Conservation (phyloP, 2,888 invertebrate species). For the Neoscelio sp. region DNA sequence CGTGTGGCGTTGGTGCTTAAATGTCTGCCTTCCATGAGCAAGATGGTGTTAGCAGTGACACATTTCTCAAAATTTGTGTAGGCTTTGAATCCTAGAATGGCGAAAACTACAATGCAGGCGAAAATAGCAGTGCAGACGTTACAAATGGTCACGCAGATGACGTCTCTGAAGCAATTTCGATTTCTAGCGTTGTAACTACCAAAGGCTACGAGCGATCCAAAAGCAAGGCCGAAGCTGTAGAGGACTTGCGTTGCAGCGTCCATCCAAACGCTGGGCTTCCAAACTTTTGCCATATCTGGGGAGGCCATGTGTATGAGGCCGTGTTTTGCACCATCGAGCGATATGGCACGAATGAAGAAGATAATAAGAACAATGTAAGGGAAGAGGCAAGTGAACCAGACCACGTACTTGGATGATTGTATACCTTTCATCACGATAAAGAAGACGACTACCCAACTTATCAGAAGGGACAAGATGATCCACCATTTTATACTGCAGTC, state of each 20-base stretch:
- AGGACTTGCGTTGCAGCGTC: slow-evolving; percentile 46
- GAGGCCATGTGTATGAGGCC: slow-evolving; percentile 95
- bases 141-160: slow-evolving; percentile 16
- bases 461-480: slow-evolving; percentile 93
- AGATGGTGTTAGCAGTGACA: background rate
- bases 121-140: slow-evolving; percentile 26
- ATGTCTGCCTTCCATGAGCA: background rate
- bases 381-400: slow-evolving; percentile 97
- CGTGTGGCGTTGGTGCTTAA: background rate
- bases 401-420: slow-evolving; percentile 94
- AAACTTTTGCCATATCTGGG: slow-evolving; percentile 86
- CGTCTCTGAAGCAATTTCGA: slow-evolving; percentile 28
- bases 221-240: slow-evolving; percentile 37
- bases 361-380: slow-evolving; percentile 97
- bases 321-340: slow-evolving; percentile 92
- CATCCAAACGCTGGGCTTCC: slow-evolving; percentile 28
- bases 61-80: slow-evolving; percentile 6
- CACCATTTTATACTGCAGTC: slow-evolving; percentile 95
- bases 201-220: slow-evolving; percentile 22
- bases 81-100: slow-evolving; percentile 28
- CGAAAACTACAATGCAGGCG: slow-evolving; percentile 25
- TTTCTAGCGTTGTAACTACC: slow-evolving; percentile 31
- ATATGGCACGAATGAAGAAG: slow-evolving; percentile 95
- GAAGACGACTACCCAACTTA: slow-evolving; percentile 96
- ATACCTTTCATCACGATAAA: slow-evolving; percentile 98